Percentiles rank a stretch among this genome's conserved stretches.
Conservation (phyloP, 2,888 invertebrate species). For the Tetropium fuscum region DNA sequence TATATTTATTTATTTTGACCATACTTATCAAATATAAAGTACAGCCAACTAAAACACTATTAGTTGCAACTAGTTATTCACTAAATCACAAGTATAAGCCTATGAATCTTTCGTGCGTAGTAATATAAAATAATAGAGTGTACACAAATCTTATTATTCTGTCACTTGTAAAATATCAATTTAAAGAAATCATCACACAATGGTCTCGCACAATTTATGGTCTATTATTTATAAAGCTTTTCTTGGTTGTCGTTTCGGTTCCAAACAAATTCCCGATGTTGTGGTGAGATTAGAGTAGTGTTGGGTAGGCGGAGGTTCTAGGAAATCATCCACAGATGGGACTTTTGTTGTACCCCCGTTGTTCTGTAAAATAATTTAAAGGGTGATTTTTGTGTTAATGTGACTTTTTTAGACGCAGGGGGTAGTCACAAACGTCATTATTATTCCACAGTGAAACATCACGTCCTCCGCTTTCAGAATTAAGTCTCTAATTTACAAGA, state of each 20-base stretch:
- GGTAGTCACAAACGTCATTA: conserved; percentile 43
- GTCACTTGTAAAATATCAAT: conserved; percentile 27
- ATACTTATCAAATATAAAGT: too few species aligned
- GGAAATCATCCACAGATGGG: conserved; percentile 42
- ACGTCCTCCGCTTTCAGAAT: conserved; percentile 22
- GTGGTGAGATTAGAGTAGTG: conserved; percentile 43
- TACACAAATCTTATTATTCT: conserved; percentile 21
- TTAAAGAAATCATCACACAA: conserved; percentile 44
- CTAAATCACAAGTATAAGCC: too few species aligned
- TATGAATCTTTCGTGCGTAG: conserved; percentile 2
- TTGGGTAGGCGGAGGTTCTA: conserved; percentile 47
- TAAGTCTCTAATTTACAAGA: conserved; percentile 34
- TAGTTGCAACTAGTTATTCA: too few species aligned
- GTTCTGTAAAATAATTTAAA: conserved; percentile 43
- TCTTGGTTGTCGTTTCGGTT: conserved; percentile 42
- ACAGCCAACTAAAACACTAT: too few species aligned
- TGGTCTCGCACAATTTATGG: conserved; percentile 38
- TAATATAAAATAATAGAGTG: not conserved
- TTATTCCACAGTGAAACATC: conserved; percentile 26
- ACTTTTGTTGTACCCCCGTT: conserved; percentile 38
- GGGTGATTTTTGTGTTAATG: conserved; percentile 50
- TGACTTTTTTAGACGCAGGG: conserved; percentile 38
- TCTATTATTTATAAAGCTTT: conserved; percentile 43
- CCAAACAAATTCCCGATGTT: conserved; percentile 50
- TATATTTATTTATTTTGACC: too few species aligned